Base-by-base conservation (phyloP, 1,140 invertebrate genomes). In the Pantala flavescens region DNA sequence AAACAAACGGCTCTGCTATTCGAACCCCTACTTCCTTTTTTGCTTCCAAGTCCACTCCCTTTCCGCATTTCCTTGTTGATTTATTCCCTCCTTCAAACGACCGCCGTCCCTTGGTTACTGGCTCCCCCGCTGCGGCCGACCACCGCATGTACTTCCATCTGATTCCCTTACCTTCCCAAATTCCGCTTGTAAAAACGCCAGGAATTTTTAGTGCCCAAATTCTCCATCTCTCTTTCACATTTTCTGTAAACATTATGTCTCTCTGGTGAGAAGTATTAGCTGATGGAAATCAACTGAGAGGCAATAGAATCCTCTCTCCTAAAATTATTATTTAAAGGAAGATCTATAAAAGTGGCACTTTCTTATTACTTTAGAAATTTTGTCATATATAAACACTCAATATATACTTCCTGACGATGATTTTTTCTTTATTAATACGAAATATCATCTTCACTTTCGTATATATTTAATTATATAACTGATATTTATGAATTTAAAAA, bases 1-100 rank as follows among this genome's bases (percentile, higher is more conserved):
- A 36, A 36, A 36, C 28, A 36, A 36, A 36, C 28, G n/a, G 49
- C 49, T 21, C 49, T 16, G 49, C 49, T 21, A 63, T 63, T 63
- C 49, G n/a, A 63, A 21, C 49, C n/a, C n/a, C 49, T 63, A 7
- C 49, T 7, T 63, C 14, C n/a, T 63, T 63, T 63, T 63, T 63
- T 63, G 16, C 49, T 21, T 63, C 49, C 49, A 21, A 63, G 49
- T 63, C 49, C 49, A 63, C 49, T 63, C 49, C 49, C 49, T 63
- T 63, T 63, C 49, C 49, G 49, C 49, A 63, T 63, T 63, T 63
- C n/a, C 49, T 21, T 63, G 49, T 63, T 63, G 49, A 63, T 63
- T 63, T 63, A 63, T 63, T 63, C 49, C 28, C 9, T 36, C 28
- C 28, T 36, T 36, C 49, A 21, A 63, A 16, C 49, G 16, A 63